Base-by-base conservation (phyloP, 2,113 vertebrate genomes). In the Hymenochirus boettgeri region DNA sequence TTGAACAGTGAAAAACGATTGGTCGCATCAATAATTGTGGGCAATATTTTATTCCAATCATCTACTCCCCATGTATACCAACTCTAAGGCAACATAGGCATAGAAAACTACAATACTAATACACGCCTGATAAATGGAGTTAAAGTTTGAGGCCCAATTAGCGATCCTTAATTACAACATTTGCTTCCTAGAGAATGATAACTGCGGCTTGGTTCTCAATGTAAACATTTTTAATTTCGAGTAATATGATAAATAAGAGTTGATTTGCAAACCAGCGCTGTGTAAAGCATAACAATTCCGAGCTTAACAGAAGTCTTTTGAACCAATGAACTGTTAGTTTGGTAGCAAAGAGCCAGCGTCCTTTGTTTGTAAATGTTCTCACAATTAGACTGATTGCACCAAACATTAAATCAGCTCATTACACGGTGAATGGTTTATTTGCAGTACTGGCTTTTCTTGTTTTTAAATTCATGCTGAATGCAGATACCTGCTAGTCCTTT, bases 181-280 rank as follows among this genome's bases (percentile, higher is more conserved):
- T 51, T 53, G 53, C 60, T 69, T 59, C 47, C 65, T 60, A 9
- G 18, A 45, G 56, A 39, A 46, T 52, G 57, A 69, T 59, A 67
- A 59, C 47, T 7, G n/a, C 55, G 22, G 64, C 63, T 67, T 69
- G 59, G 57, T 69, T 59, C 53, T 50, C 29, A 69, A 53, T 60
- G 65, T 51, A 69, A 69, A 69, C 65, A 69, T 60, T n/a, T n/a
- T 69, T 59, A 69, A 69, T 69, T 69, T 33, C 31, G 46, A 60
- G 65, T 69, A 69, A 69, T 69, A 53, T 53, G 48, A 69, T 35
- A 69, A 60, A 69, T 69, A 60, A 69, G 31, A 60, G 57, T n/a
- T 53, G 57, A 60, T 60, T 59, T 33, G 52, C 25, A 53, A 53
- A 29, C 56, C 18, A 60, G 35, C 31, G 15, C 21, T 53, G 56